Conservation (phyloP, 2,888 invertebrate genomes). For the Pristionchus japonicus region DNA sequence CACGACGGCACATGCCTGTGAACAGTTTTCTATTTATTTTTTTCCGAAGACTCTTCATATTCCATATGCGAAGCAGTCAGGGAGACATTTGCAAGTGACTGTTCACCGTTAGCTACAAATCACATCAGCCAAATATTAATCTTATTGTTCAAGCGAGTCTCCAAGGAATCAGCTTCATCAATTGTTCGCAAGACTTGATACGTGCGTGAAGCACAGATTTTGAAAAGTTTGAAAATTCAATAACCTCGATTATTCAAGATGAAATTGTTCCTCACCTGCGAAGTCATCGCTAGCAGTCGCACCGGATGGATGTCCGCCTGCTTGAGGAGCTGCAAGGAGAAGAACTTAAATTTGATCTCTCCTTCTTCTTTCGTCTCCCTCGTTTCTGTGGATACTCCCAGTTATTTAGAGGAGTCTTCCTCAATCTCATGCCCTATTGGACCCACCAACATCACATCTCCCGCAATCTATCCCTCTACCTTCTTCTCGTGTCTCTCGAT, state of each 20-base stretch:
- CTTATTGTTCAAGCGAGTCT: too few relatives aligned
- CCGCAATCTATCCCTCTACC: background rate
- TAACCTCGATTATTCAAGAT: too few relatives aligned
- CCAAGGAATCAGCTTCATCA: too few relatives aligned
- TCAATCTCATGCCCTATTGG: background rate
- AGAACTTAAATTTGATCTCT: too few relatives aligned
- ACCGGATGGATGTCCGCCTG: constrained; percentile 92
- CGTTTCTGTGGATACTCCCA: background rate
- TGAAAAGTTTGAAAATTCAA: too few relatives aligned
- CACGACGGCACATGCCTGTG: constrained; percentile 79
- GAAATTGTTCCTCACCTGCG: constrained; percentile 77
- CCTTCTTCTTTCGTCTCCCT: background rate
- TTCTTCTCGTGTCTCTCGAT: too few relatives aligned
- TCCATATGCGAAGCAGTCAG: constrained; percentile 82
- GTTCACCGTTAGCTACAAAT: too few relatives aligned
- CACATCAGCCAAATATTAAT: too few relatives aligned
- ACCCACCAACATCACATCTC: too few relatives aligned
- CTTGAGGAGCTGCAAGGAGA: constrained; percentile 82
- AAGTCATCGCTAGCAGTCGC: constrained; percentile 86
- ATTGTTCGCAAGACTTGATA: too few relatives aligned
- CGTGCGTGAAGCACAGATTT: too few relatives aligned
- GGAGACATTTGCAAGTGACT: too few relatives aligned
- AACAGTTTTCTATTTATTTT: background rate
- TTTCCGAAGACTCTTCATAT: background rate
- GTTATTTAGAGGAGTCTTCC: background rate